Conservation (phyloP, 1,140 invertebrate genomes). For the Heliconius congener region DNA sequence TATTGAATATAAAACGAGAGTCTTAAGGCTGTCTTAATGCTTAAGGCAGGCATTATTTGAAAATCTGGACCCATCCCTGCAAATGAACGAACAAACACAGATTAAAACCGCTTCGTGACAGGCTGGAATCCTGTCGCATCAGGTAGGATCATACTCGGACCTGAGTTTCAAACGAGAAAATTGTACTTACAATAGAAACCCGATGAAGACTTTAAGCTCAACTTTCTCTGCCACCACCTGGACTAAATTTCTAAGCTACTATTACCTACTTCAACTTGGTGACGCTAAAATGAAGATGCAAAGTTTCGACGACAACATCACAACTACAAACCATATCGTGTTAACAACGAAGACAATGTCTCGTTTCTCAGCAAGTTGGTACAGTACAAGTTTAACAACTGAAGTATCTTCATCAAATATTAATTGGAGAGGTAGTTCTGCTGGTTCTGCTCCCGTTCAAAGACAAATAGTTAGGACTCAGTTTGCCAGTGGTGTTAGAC, state of each 20-base stretch:
- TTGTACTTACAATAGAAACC: constrained; percentile 33
- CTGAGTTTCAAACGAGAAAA: constrained; percentile 40
- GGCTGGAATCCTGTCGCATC: constrained; percentile 41
- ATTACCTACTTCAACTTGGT: neutral
- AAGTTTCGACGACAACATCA: constrained; percentile 8
- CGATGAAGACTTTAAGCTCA: neutral
- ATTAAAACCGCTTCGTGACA: constrained; percentile 44
- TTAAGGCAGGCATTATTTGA: too few species aligned
- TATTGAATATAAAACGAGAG: too few species aligned
- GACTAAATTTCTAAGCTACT: constrained; percentile 1
- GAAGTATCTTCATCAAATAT: constrained; percentile 65
- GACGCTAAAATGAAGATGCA: neutral
- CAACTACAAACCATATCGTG: constrained; percentile 11
- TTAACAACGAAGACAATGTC: constrained; percentile 7
- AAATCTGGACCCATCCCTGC: constrained; percentile 17
- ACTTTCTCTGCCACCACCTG: neutral
- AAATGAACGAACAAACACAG: constrained; percentile 45
- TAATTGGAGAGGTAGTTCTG: constrained; percentile 48
- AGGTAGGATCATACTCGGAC: constrained; percentile 40
- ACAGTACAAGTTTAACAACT: constrained; percentile 51
- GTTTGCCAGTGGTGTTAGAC: constrained; percentile 33
- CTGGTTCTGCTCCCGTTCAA: constrained; percentile 44
- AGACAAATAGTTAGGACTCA: constrained; percentile 55
- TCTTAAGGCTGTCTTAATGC: too few species aligned
- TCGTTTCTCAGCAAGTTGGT: constrained; percentile 29